These are phyloP conservation scores for Drosophila takahashii DNA, from an alignment of 1,140 invertebrate genomes.

Conservation along the genomic window DNA sequence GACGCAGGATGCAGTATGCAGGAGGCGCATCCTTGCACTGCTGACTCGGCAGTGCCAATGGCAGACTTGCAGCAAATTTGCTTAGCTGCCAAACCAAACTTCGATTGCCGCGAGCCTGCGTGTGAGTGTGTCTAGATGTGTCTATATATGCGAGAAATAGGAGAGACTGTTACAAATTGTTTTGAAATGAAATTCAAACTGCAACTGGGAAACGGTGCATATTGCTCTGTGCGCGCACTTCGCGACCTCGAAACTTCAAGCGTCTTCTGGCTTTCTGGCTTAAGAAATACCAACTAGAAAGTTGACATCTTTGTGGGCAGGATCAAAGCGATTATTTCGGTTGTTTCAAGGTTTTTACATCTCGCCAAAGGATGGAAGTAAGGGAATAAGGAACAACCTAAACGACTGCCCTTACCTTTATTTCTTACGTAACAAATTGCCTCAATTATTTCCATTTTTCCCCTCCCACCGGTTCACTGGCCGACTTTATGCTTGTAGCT, in stretches of 20 bases:
- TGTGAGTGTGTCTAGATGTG: conserved; percentile 24
- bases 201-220: conserved; percentile 20
- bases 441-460: conserved; percentile 72
- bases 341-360: conserved; percentile 9
- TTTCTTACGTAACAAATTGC: conserved; percentile 73
- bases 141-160: conserved; percentile 34
- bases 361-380: not conserved
- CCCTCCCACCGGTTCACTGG: not conserved
- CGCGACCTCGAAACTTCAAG: conserved; percentile 24
- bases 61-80: conserved; percentile 68
- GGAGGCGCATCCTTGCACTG: conserved; percentile 59
- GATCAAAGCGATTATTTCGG: conserved; percentile 38
- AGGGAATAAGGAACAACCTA: not conserved
- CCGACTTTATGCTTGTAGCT: conserved; percentile 15
- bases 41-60: conserved; percentile 52
- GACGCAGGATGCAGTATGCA: conserved; percentile 16
- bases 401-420: conserved; percentile 33
- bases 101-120: conserved; percentile 65
- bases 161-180: conserved; percentile 76
- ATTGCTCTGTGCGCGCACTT: conserved; percentile 25
- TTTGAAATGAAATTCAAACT: conserved; percentile 79
- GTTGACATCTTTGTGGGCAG: conserved; percentile 6
- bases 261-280: not conserved
- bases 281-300: not conserved
- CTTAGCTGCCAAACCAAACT: conserved; percentile 81